Evolutionary conservation across 2,888 invertebrate genomes (phyloP), one percentile per base, ranked within the genome.

Genomic region (Nephrotoma appendiculata): DNA sequence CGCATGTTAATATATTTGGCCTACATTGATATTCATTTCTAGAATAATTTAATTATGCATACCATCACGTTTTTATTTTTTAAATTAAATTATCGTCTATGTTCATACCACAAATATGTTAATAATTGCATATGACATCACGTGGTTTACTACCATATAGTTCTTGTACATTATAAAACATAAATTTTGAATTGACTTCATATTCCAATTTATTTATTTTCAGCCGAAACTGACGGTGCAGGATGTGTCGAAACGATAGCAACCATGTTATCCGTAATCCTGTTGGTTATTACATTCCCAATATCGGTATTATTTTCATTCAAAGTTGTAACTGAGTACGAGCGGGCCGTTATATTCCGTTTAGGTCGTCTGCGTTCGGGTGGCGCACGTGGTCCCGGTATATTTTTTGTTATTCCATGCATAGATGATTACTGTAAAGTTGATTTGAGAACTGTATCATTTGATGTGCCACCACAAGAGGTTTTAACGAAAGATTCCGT

Each of bases 401-500:
- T 98, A 88, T 98, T 98, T 92, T 98, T 98, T 91, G 95, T 98
- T 7, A 93, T 99, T 88, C 98, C 98, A 0, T 99, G 98, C 91
- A 96, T 98, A 87, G 98, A 98, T 90, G 96, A 95, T 85, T 98
- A 98, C 91, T 95, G 96, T 87, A 98, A 96, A 91, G 97, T 99
- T 83, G 98, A 99, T 91, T 92, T 98, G 87, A 94, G 98, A 88
- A 98, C 98, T 0, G 96, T 98, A 0, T 97, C 98, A 0, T 99
- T 98, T 90, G 98, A 98, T 92, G 98, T 99, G 0, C 98, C 98
- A 84, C 98, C 98, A 0, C 98, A 99, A 93, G 98, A 98, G 94
- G 97, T 98, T 45, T 93, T 98, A 87, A 97, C 98, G n/a, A 96
- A 96, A 92, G 98, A 98, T 91, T 97, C 97, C 0, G 98, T 98